Conservation (phyloP, 2,888 invertebrate genomes). For the Chironomus riparius region DNA sequence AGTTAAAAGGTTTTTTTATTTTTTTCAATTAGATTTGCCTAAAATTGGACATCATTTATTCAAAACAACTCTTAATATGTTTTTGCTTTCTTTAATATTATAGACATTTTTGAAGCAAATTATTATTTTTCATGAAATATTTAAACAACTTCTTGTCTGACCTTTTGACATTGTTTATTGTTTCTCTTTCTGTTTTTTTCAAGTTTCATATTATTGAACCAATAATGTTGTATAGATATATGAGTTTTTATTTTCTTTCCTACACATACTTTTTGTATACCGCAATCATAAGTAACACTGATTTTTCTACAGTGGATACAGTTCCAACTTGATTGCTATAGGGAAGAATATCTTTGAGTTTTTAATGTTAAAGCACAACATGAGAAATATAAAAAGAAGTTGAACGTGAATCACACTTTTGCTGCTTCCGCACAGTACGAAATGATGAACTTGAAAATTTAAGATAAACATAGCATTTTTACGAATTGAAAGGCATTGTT, state of each 20-base stretch:
- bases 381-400: neutral
- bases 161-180: conserved; percentile 27
- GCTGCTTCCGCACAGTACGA: neutral
- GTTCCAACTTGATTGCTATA: conserved; percentile 14
- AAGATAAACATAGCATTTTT: too few species aligned
- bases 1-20: too few species aligned
- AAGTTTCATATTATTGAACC: neutral
- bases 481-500: too few species aligned
- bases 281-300: conserved; percentile 7
- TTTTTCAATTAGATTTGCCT: too few species aligned
- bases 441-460: too few species aligned
- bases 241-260: neutral
- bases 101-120: conserved; percentile 24
- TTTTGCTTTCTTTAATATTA: neutral
- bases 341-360: conserved; percentile 1
- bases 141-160: conserved; percentile 24
- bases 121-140: conserved; percentile 21
- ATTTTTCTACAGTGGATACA: neutral
- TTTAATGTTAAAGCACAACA: neutral
- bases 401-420: neutral
- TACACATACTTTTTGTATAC: neutral
- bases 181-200: conserved; percentile 1
- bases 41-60: too few species aligned
- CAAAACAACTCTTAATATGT: too few species aligned
- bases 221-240: neutral